phyloP scores from a whole-genome alignment of 2,797 vertebrate genomes.

The Erpetoichthys calabaricus region DNA sequence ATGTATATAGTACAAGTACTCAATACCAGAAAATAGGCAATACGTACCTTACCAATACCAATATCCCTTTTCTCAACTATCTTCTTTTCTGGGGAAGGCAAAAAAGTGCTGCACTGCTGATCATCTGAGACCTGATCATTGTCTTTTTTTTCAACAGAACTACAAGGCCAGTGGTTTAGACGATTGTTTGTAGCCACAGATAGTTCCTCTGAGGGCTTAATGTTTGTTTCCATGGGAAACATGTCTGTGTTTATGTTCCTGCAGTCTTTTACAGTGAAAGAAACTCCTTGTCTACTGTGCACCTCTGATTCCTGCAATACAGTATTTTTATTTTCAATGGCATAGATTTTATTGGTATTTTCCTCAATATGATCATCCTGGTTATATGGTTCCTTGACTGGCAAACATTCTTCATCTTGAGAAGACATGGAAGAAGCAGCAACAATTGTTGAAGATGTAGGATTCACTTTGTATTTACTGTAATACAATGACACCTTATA shows the following conservation, averaged over 20 bases:
- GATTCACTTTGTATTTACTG: constrained; percentile 66
- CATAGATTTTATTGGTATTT: constrained; percentile 24
- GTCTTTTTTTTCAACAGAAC: constrained; percentile 49
- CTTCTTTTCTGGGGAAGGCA: constrained; percentile 26
- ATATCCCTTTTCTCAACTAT: constrained; percentile 22
- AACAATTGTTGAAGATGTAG: constrained; percentile 17
- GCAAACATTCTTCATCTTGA: constrained; percentile 48
- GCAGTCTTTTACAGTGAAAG: constrained; percentile 35
- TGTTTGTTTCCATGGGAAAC: constrained; percentile 95
- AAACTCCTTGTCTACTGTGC: constrained; percentile 27
- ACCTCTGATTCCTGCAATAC: constrained; percentile 21
- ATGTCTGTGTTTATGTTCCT: constrained; percentile 56
- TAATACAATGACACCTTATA: constrained; percentile 87
- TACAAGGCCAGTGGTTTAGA: constrained; percentile 52
- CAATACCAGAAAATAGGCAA: no score
- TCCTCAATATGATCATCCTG: constrained; percentile 22
- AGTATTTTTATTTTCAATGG: constrained; percentile 11
- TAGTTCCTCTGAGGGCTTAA: constrained; percentile 55
- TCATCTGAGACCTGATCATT: constrained; percentile 40
- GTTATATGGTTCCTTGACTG: background rate
- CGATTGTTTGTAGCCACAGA: constrained; percentile 50
- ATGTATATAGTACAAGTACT: no score
- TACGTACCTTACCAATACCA: constrained; percentile 38
- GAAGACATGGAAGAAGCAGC: constrained; percentile 19
- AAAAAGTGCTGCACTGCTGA: constrained; percentile 20